Evolutionary conservation across 2,113 vertebrate species (phyloP).

Genomic region (Passerina amoena): DNA sequence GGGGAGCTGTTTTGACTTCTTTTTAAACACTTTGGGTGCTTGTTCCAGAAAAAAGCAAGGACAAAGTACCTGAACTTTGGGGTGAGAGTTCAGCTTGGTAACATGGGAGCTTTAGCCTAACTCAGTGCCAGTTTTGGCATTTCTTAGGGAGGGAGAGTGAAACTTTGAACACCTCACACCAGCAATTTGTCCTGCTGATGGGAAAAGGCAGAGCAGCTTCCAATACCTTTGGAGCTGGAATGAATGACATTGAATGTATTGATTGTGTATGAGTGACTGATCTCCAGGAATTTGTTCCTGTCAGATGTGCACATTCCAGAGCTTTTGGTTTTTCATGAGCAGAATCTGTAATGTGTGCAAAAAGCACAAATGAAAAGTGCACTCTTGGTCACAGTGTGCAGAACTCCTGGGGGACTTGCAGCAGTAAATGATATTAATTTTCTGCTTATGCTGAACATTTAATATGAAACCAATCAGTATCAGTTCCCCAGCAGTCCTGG

Average conservation of each 20-base stretch:
- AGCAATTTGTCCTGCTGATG: not conserved
- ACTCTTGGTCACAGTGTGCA: not conserved
- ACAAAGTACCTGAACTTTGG: not conserved
- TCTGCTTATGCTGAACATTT: not conserved
- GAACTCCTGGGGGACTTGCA: not conserved
- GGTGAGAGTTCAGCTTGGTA: not conserved
- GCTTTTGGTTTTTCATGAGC: not conserved
- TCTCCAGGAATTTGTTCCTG: not conserved
- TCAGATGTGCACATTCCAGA: not conserved
- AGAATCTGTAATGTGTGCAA: not conserved
- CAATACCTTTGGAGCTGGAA: not conserved
- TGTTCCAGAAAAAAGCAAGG: not conserved
- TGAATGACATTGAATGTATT: not conserved
- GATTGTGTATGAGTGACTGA: not conserved
- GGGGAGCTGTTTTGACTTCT: not conserved
- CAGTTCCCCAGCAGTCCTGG: not conserved
- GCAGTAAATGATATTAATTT: not conserved
- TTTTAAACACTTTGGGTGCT: not conserved
- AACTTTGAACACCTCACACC: not conserved
- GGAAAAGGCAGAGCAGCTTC: not conserved
- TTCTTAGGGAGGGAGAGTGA: not conserved
- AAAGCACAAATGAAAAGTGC: not conserved
- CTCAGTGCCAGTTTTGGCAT: not conserved
- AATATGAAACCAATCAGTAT: not conserved
- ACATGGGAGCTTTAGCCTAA: not conserved